A percentile compares a stretch with the other conserved stretches of the same genome.
phyloP scores from a whole-genome alignment of 2,797 vertebrate genomes.

The Chloroceryle amazona region DNA sequence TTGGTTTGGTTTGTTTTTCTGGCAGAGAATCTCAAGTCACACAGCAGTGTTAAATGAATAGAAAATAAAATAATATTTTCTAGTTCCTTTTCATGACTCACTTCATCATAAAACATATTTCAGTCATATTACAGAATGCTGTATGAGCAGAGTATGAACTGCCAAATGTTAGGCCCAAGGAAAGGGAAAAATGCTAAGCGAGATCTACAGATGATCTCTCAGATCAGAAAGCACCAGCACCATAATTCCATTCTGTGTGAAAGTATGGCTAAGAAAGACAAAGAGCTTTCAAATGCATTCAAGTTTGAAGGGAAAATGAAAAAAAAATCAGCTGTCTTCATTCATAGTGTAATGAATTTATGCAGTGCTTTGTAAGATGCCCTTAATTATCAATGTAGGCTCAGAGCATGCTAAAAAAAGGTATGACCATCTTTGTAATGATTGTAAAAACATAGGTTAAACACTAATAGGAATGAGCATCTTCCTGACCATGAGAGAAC shows the following conservation, averaged over 20 bases:
- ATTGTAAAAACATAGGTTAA: neutral
- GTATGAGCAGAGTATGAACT: neutral
- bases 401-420: neutral
- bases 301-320: neutral
- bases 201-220: neutral
- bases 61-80: neutral
- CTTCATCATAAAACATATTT: neutral
- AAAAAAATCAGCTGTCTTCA: neutral
- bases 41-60: neutral
- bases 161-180: neutral
- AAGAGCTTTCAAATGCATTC: neutral
- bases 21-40: neutral
- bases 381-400: neutral
- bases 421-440: neutral
- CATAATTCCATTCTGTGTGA: neutral
- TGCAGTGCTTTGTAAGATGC: neutral
- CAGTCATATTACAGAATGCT: neutral
- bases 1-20: neutral
- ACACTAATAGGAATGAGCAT: neutral
- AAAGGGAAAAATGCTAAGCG: neutral
- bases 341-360: neutral
- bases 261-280: neutral
- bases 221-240: neutral
- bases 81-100: neutral
- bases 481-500: neutral